Evolutionary conservation across 2,113 vertebrate species (phyloP), one percentile per base, ranked within the genome.

Genomic region (Ahaetulla prasina): DNA sequence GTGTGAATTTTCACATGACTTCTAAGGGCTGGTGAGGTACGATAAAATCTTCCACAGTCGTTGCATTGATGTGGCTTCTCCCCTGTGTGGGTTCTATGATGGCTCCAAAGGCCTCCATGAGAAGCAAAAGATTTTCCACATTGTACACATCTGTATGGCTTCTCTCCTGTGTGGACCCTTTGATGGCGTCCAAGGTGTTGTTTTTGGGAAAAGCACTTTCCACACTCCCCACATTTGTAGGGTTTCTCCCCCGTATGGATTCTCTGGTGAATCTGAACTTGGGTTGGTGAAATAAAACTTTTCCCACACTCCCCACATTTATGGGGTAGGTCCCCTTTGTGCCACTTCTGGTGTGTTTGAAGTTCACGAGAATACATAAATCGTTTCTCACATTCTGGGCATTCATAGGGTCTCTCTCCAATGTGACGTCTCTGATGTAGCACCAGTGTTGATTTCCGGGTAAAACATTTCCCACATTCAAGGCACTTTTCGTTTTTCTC

Each of bases 361-460:
- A 68, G n/a, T 74, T 39, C 68, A 74, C 1, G 1, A 74, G n/a
- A 39, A 39, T 39, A 0, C 6, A 74, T 0, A 74, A 74, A 74
- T 74, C 68, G 68, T 74, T 39, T 74, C 16, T 39, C 68, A 74
- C 68, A 74, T 74, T 74, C 68, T 39, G 45, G 43, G 25, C 35
- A 45, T 47, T 60, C 25, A 60, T 45, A 39, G 68, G 68, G 16
- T 74, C 4, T 74, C 2, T 8, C 6, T 20, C n/a, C n/a, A 35
- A 2, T 20, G n/a, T 74, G 68, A 1, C 0, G 2, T 20, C 0
- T 74, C 16, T 74, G 68, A 39, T 74, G 68, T 8, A 0, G 5
- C 16, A 39, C 2, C n/a, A 74, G n/a, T 6, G 0, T 7, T 39
- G 68, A 74, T 74, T 39, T 74, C 0, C 0, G 0, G n/a, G 68